These are phyloP conservation scores for Aselliscus stoliczkanus DNA, from an alignment of 2,797 vertebrate genomes.

Conservation along the genomic window DNA sequence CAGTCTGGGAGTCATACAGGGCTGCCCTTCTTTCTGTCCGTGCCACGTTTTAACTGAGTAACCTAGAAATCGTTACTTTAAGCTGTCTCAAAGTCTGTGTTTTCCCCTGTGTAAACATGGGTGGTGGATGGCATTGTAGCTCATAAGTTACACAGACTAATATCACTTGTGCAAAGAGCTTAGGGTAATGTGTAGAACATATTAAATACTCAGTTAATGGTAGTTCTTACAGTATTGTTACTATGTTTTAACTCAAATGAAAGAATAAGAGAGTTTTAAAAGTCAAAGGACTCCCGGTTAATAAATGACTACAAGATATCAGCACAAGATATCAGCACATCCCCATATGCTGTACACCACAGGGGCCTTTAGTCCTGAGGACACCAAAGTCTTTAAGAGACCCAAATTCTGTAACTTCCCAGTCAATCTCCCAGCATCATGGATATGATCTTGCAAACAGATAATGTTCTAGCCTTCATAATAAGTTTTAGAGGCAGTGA, in stretches of 20 bases:
- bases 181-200: neutral
- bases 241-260: neutral
- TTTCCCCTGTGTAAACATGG: neutral
- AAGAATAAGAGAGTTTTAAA: neutral
- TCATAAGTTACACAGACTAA: neutral
- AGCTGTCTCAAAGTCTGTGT: neutral
- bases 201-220: neutral
- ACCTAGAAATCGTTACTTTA: neutral
- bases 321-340: neutral
- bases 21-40: neutral
- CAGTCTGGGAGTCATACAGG: neutral
- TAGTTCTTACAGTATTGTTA: neutral
- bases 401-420: neutral
- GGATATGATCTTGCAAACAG: neutral
- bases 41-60: neutral
- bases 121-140: too few species aligned
- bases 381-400: neutral
- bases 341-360: accelerated
- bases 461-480: accelerated
- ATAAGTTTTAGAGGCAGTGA: neutral
- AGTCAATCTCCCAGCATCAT: neutral
- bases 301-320: neutral
- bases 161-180: neutral
- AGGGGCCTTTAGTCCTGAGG: neutral
- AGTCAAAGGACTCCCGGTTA: neutral